Percentiles rank a stretch among this genome's conserved stretches.
These are phyloP conservation scores for Embidobia sp. DNA, from an alignment of 2,888 invertebrate genomes.

Conservation along the genomic window DNA sequence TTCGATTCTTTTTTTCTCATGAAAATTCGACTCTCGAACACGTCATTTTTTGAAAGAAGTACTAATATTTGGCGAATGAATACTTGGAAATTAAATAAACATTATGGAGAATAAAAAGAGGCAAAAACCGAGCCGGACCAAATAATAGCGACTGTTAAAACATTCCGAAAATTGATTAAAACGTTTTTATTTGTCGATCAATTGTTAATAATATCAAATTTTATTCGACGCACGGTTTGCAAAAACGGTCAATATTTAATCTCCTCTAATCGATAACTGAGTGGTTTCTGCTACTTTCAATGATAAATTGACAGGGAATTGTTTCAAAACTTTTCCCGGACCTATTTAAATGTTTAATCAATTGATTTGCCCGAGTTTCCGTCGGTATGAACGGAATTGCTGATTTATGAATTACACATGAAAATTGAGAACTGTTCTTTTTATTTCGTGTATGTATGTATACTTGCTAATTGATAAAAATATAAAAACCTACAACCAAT, in stretches of 20 bases:
- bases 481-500: too few relatives aligned
- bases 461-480: too few relatives aligned
- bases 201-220: constrained; percentile 47
- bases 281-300: constrained; percentile 37
- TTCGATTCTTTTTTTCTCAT: not conserved
- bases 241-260: constrained; percentile 55
- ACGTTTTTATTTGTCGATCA: constrained; percentile 44
- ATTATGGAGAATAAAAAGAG: constrained; percentile 4
- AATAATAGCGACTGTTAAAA: constrained; percentile 23
- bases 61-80: not conserved
- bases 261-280: constrained; percentile 39
- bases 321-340: constrained; percentile 28
- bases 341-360: too few relatives aligned
- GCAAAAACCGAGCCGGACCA: not conserved
- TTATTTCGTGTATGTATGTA: too few relatives aligned
- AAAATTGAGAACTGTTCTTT: constrained; percentile 11
- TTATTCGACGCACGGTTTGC: constrained; percentile 28
- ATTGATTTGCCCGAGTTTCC: too few relatives aligned
- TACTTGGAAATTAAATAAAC: not conserved
- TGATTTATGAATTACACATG: constrained; percentile 23
- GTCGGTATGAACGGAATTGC: constrained; percentile 22
- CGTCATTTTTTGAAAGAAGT: constrained; percentile 3
- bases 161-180: constrained; percentile 29
- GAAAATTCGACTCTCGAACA: not conserved
- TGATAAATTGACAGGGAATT: constrained; percentile 38